Evolutionary conservation across 2,888 invertebrate genomes (phyloP).

Genomic region (Laspeyria flexula): DNA sequence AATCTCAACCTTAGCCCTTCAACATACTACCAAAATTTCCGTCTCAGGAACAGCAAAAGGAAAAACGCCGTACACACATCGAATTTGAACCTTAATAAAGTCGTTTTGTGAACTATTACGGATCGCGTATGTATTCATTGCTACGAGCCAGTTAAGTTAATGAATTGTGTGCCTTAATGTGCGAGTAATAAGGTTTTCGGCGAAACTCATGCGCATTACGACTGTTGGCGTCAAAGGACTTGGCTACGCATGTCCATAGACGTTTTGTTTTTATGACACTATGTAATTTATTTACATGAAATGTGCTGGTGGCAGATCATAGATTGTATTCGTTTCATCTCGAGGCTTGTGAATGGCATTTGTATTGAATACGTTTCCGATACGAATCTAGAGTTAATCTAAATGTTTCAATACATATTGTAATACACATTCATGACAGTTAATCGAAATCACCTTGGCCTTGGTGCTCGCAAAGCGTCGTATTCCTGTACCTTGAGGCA

Average conservation of each 20-base stretch:
- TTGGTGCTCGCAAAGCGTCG: too few species aligned
- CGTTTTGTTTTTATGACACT: slow-evolving; percentile 65
- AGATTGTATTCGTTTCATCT: slow-evolving; percentile 17
- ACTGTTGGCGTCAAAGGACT: slow-evolving; percentile 59
- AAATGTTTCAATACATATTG: neutral
- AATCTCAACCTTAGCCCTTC: slow-evolving; percentile 72
- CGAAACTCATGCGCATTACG: slow-evolving; percentile 58
- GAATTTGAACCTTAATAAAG: slow-evolving; percentile 72
- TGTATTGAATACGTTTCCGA: neutral
- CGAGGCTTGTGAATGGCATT: slow-evolving; percentile 3
- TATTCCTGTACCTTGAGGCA: neutral
- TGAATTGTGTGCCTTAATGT: slow-evolving; percentile 76
- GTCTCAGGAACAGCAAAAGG: slow-evolving; percentile 29
- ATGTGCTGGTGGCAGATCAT: slow-evolving; percentile 22
- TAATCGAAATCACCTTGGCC: neutral
- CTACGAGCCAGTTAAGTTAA: slow-evolving; percentile 51
- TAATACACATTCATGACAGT: neutral
- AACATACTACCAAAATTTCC: slow-evolving; percentile 53
- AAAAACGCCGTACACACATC: slow-evolving; percentile 51
- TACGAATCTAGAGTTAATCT: neutral
- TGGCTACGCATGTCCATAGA: slow-evolving; percentile 80
- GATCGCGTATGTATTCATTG: slow-evolving; percentile 53
- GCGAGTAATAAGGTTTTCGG: slow-evolving; percentile 67
- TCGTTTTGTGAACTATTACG: slow-evolving; percentile 68
- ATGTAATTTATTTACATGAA: slow-evolving; percentile 48